phyloP scores from a whole-genome alignment of 2,888 invertebrate genomes.

The Macrophya annulata region DNA sequence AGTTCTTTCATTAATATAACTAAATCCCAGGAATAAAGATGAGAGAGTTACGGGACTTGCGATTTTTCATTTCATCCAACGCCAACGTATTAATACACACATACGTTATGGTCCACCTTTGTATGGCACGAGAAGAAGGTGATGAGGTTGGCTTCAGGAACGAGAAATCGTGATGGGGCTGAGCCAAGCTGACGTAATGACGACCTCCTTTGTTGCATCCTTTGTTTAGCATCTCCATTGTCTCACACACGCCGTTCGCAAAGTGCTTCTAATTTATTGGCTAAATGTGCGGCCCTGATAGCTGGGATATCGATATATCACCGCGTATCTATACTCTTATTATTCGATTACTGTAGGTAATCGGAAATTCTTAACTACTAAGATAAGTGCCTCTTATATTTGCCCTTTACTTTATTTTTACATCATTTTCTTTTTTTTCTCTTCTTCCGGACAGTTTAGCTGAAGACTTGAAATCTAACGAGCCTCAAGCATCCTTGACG shows the following conservation, averaged over 20 bases:
- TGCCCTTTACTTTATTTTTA: neutral
- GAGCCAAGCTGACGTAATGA: conserved; percentile 45
- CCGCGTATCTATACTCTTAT: neutral
- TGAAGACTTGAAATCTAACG: neutral
- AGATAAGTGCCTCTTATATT: neutral
- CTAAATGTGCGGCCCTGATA: conserved; percentile 42
- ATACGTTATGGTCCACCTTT: conserved; percentile 24
- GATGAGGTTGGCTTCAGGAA: neutral
- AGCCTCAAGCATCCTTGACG: neutral
- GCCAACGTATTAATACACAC: neutral
- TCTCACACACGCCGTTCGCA: conserved; percentile 43
- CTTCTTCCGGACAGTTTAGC: neutral
- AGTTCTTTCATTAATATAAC: conserved; percentile 4
- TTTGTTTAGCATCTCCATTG: conserved; percentile 52
- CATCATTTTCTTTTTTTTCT: neutral
- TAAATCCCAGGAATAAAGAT: neutral
- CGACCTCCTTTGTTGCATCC: conserved; percentile 52
- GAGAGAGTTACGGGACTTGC: neutral
- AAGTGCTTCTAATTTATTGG: conserved; percentile 48
- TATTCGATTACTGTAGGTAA: conserved; percentile 18
- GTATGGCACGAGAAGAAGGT: neutral
- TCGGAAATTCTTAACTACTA: conserved; percentile 1
- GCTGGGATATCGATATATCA: conserved; percentile 49
- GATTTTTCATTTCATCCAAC: neutral
- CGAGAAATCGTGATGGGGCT: neutral